Conservation (phyloP, 2,888 invertebrate genomes). For the Lasius platythorax region DNA sequence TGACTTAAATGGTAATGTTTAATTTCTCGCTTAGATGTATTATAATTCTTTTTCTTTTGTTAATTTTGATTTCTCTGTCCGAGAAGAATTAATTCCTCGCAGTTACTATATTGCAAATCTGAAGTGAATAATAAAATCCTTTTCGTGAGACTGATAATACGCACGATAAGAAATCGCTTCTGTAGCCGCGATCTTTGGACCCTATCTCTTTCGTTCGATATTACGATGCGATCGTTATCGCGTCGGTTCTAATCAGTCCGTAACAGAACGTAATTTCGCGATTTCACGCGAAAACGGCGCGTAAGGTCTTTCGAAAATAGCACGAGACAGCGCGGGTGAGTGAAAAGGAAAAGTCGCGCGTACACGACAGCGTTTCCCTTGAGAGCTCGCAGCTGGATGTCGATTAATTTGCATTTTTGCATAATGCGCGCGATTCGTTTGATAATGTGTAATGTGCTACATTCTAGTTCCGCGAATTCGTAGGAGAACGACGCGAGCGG, state of each 20-base stretch:
- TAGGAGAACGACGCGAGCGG: conserved; percentile 64
- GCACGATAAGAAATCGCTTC: conserved; percentile 22
- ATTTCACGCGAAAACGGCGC: conserved; percentile 28
- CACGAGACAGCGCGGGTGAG: conserved; percentile 21
- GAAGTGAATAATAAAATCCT: background rate
- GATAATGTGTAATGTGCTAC: conserved; percentile 35
- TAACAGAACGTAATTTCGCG: conserved; percentile 29
- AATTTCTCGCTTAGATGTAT: background rate
- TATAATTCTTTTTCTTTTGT: background rate
- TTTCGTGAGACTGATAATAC: conserved; percentile 27
- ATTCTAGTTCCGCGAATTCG: conserved; percentile 64
- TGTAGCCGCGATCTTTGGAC: background rate
- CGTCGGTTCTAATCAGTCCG: conserved; percentile 8
- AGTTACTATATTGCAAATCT: background rate
- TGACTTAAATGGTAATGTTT: background rate
- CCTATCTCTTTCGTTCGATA: background rate
- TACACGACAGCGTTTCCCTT: conserved; percentile 14
- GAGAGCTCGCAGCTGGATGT: conserved; percentile 33
- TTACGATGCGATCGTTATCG: conserved; percentile 34
- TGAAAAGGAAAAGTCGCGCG: conserved; percentile 42
- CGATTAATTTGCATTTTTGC: conserved; percentile 47
- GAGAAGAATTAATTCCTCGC: background rate
- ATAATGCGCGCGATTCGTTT: conserved; percentile 39
- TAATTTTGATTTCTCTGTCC: background rate
- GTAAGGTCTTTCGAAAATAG: background rate